Base-by-base conservation (phyloP, 2,797 vertebrate genomes). In the Triplophysa yarkandensis region DNA sequence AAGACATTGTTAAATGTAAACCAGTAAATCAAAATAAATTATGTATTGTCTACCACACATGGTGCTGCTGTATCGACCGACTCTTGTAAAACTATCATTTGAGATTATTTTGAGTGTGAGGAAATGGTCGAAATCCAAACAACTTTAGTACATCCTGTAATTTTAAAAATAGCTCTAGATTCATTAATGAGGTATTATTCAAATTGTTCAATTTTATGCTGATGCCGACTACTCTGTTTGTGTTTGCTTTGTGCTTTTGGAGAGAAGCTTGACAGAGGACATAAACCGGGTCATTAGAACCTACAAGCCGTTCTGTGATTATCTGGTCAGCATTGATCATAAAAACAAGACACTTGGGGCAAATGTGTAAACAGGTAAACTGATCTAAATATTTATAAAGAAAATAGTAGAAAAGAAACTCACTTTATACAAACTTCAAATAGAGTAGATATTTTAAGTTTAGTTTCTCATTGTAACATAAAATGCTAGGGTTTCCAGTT, bases 21-120 rank as follows among this genome's bases (percentile, higher is more conserved):
- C 25, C 50, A 68, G 62, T 25, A 48, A 55, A n/a, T 2, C 17
- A 46, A 32, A 54, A 16, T 36, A 23, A 73, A 64, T 52, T 9
- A 52, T 70, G 36, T 58, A 25, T 55, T 68, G 66, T 70, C n/a
- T 70, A 70, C 57, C 44, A 11, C 69, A 71, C 21, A 50, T 48
- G 63, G 50, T 43, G 72, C 64, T 27, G 10, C 27, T 1, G 39
- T 44, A 67, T 74, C 19, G 46, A 58, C 58, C 14, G 17, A 23
- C 62, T 64, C 50, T 25, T 62, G 27, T 8, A 71, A 62, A 62
- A 30, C n/a, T n/a, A 71, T 71, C 19, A 61, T 16, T 43, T 55
- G 39, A 13, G 0, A 2, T 10, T 28, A 43, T 13, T 17, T 30
- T n/a, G 13, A 14, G 14, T 14, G n/a, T 3, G 63, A 11, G 52